Conservation (phyloP, 1,140 invertebrate genomes). For the Copidosoma floridanum region DNA sequence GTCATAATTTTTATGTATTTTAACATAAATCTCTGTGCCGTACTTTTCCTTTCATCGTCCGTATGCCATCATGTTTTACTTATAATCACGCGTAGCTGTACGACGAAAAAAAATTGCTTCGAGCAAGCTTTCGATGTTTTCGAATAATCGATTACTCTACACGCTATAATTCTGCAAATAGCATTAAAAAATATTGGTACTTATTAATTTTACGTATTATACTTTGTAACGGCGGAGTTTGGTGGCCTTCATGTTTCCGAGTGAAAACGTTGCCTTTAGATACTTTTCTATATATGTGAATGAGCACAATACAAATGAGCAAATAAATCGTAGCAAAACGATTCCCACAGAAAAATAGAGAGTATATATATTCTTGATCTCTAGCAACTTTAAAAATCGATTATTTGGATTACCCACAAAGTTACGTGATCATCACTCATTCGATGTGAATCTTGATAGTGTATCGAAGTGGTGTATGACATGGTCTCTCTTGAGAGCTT, state of each 20-base stretch:
- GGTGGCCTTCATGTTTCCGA: not conserved
- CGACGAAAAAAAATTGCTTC: slow-evolving; percentile 8
- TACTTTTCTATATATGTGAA: slow-evolving; percentile 13
- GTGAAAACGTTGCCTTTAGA: slow-evolving; percentile 13
- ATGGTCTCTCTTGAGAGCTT: too few species aligned
- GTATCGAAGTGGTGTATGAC: not conserved
- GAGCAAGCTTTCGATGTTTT: slow-evolving; percentile 4
- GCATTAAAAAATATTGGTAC: not conserved
- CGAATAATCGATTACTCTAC: not conserved
- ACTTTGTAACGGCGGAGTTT: not conserved
- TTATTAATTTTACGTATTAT: not conserved
- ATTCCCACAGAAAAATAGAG: not conserved
- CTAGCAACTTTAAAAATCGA: not conserved
- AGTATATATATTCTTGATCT: not conserved
- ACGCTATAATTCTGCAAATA: not conserved
- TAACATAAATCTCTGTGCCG: too few species aligned
- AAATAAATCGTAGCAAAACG: too few species aligned
- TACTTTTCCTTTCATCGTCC: too few species aligned
- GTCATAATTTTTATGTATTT: too few species aligned
- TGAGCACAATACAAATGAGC: not conserved
- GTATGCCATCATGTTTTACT: not conserved
- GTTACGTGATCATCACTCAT: slow-evolving; percentile 6
- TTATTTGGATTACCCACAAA: not conserved
- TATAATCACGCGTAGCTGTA: not conserved
- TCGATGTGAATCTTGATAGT: not conserved